These are phyloP conservation scores for Psittacula echo DNA, from an alignment of 2,797 vertebrate genomes.

Conservation along the genomic window DNA sequence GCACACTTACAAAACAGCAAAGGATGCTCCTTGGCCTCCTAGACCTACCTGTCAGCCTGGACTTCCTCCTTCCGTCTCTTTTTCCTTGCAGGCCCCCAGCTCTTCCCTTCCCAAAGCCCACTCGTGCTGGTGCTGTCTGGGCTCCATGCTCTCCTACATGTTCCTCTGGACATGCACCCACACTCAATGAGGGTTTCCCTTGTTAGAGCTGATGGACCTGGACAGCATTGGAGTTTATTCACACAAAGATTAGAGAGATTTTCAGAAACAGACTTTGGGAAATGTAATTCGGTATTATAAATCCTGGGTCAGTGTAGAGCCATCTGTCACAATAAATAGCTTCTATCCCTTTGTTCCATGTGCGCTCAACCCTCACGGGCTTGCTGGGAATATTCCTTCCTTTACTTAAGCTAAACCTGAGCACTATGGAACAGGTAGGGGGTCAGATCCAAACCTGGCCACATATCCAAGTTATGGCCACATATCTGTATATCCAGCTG, in stretches of 20 bases:
- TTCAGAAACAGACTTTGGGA: constrained; percentile 65
- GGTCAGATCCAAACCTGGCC: neutral
- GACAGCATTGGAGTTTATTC: constrained; percentile 30
- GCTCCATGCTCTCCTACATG: fast-evolving
- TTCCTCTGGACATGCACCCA: neutral
- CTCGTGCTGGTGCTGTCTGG: fast-evolving
- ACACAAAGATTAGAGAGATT: constrained; percentile 68
- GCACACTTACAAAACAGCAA: neutral
- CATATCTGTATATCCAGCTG: neutral
- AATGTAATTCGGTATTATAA: constrained; percentile 64
- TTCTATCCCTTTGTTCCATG: constrained; percentile 11
- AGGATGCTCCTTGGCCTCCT: neutral
- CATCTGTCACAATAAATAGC: constrained; percentile 67
- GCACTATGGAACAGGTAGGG: neutral
- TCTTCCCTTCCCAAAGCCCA: neutral
- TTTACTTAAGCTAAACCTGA: constrained; percentile 17
- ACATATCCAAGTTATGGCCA: fast-evolving
- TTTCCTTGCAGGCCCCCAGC: neutral
- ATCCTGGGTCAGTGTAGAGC: constrained; percentile 56
- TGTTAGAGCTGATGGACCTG: neutral
- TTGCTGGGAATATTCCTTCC: neutral
- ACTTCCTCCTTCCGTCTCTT: neutral
- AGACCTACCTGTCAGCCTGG: neutral
- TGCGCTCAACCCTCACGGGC: neutral
- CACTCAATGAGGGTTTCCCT: fast-evolving